A percentile compares a stretch with the other conserved stretches of the same genome.
phyloP scores from a whole-genome alignment of 2,113 vertebrate species.

The Lepidiolamprologus cunningtoni region DNA sequence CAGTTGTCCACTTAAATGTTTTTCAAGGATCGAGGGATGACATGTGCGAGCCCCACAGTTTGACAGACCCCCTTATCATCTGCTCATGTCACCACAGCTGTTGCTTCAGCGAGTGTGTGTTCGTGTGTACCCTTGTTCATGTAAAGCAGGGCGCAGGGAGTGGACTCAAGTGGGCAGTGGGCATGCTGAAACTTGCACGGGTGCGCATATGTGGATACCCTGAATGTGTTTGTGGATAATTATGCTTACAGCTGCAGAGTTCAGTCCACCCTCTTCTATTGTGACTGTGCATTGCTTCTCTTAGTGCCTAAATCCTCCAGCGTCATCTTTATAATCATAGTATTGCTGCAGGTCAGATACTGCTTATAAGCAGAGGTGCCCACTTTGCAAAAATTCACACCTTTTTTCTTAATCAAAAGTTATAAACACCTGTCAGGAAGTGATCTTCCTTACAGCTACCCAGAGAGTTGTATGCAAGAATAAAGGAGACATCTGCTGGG shows the following conservation, averaged over 20 bases:
- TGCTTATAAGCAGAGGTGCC: background rate
- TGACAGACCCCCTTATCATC: constrained; percentile 46
- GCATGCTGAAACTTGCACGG: background rate
- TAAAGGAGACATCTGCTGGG: background rate
- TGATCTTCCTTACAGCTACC: background rate
- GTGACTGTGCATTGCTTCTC: background rate
- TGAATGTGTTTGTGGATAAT: background rate
- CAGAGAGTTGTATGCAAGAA: background rate
- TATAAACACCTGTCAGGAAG: constrained; percentile 10
- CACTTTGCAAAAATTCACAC: background rate
- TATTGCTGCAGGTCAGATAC: background rate
- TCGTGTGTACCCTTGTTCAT: background rate
- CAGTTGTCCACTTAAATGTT: constrained; percentile 31
- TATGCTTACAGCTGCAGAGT: constrained; percentile 4
- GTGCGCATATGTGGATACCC: background rate
- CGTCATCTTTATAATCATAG: background rate
- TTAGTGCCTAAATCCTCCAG: background rate
- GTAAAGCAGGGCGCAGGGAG: background rate
- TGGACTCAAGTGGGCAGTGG: background rate
- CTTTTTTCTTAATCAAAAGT: background rate
- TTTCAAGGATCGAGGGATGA: background rate
- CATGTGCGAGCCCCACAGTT: constrained; percentile 7
- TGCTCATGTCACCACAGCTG: constrained; percentile 46
- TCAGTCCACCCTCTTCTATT: background rate
- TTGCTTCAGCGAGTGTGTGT: background rate